Percentiles rank a stretch among this genome's conserved stretches.
phyloP scores from a whole-genome alignment of 2,888 invertebrate genomes.

The Agriotes lineatus region DNA sequence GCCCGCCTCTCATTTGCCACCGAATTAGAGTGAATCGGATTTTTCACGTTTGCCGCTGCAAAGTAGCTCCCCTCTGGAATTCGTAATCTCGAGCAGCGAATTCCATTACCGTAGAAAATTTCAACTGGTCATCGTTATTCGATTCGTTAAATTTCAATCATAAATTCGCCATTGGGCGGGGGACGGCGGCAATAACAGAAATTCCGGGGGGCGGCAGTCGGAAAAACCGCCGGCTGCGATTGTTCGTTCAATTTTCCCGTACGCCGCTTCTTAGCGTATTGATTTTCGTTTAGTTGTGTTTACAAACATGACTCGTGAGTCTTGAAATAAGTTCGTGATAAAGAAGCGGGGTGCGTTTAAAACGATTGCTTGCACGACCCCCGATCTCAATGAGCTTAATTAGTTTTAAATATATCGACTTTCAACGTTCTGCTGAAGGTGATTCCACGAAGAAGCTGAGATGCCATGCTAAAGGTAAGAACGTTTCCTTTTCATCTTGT shows the following conservation, averaged over 20 bases:
- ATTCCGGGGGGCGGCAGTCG: not conserved
- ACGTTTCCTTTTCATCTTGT: too few relatives aligned
- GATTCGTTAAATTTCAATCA: conserved; percentile 57
- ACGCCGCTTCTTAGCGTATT: conserved; percentile 23
- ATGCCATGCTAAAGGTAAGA: not conserved
- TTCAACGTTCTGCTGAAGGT: too few relatives aligned
- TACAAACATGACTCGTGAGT: conserved; percentile 40
- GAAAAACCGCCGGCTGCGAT: not conserved
- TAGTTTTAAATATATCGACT: conserved; percentile 20
- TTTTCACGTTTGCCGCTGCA: conserved; percentile 29
- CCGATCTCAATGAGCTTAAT: conserved; percentile 15
- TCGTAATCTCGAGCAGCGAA: conserved; percentile 61
- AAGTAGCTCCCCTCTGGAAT: conserved; percentile 56
- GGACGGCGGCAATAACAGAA: conserved; percentile 27
- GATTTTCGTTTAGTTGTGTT: conserved; percentile 41
- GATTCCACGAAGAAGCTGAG: too few relatives aligned
- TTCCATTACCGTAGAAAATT: conserved; percentile 58
- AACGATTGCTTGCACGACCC: conserved; percentile 11
- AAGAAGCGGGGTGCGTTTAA: conserved; percentile 28
- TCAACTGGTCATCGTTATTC: conserved; percentile 55
- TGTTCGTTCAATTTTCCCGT: conserved; percentile 8
- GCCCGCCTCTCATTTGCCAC: conserved; percentile 5
- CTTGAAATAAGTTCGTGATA: conserved; percentile 27
- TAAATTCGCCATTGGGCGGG: conserved; percentile 43
- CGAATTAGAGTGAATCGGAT: conserved; percentile 12